phyloP scores from a whole-genome alignment of 2,113 vertebrate genomes.

The Tachuris rubrigastra region DNA sequence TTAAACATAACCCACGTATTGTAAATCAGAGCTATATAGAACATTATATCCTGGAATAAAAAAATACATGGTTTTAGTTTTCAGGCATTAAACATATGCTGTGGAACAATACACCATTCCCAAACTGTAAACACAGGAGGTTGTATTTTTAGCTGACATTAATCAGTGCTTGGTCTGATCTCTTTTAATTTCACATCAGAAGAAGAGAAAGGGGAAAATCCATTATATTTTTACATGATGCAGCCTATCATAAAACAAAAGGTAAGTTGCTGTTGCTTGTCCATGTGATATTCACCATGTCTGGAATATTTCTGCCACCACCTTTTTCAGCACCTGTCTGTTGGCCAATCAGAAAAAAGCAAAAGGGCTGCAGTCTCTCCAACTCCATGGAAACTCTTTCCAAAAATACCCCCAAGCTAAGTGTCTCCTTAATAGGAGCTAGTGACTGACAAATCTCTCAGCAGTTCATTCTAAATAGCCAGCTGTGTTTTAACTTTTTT shows the following conservation, averaged over 20 bases:
- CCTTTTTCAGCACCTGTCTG: slow-evolving; percentile 72
- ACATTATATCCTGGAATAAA: background rate
- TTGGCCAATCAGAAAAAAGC: slow-evolving; percentile 73
- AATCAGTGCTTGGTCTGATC: background rate
- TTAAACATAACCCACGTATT: background rate
- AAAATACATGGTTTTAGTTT: background rate
- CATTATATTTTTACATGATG: background rate
- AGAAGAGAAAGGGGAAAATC: background rate
- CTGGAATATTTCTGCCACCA: slow-evolving; percentile 73
- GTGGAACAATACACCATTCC: background rate
- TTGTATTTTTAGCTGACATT: background rate
- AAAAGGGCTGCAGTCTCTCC: slow-evolving; percentile 58
- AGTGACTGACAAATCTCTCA: slow-evolving; percentile 46
- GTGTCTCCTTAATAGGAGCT: slow-evolving; percentile 44
- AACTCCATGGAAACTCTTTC: slow-evolving; percentile 73
- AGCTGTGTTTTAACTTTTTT: slow-evolving; percentile 28
- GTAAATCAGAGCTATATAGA: background rate
- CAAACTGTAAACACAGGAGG: background rate
- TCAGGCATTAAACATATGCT: background rate
- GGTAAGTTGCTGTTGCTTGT: background rate
- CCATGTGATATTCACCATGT: background rate
- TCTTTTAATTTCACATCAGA: background rate
- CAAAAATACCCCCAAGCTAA: slow-evolving; percentile 72
- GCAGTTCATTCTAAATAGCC: slow-evolving; percentile 1
- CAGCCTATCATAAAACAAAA: background rate